Evolutionary conservation across 2,888 invertebrate genomes (phyloP).

Genomic region (Drosophila putrida): DNA sequence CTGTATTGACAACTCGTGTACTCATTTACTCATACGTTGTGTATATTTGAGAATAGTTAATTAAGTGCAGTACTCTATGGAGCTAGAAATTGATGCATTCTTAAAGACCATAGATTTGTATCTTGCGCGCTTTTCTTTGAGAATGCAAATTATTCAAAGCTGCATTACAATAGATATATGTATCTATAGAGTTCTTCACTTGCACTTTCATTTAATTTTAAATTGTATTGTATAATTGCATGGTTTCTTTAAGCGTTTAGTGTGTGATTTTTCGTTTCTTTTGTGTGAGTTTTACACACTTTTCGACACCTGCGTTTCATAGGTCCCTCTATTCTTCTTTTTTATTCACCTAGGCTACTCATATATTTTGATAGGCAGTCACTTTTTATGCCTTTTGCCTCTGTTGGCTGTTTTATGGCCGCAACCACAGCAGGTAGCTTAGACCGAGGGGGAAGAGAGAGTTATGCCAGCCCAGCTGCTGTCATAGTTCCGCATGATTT

Average conservation of each 20-base stretch:
- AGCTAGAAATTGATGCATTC: too few species aligned
- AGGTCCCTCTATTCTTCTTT: slow-evolving; percentile 21
- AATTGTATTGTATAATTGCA: slow-evolving; percentile 32
- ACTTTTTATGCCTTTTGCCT: slow-evolving; percentile 69
- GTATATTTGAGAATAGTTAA: too few species aligned
- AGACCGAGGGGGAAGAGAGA: slow-evolving; percentile 4
- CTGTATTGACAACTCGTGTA: too few species aligned
- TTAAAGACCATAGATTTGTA: too few species aligned
- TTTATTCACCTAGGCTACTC: slow-evolving; percentile 42
- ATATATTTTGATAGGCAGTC: slow-evolving; percentile 79
- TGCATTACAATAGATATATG: neutral
- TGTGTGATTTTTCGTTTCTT: slow-evolving; percentile 72
- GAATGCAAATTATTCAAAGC: too few species aligned
- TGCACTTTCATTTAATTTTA: slow-evolving; percentile 6
- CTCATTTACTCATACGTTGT: too few species aligned
- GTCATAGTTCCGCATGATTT: slow-evolving; percentile 75
- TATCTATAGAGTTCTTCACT: neutral
- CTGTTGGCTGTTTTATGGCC: slow-evolving; percentile 71
- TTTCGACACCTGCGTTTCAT: slow-evolving; percentile 70
- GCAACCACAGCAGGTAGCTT: slow-evolving; percentile 73
- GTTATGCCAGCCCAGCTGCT: slow-evolving; percentile 52
- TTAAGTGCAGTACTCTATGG: too few species aligned
- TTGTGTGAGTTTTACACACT: slow-evolving; percentile 45
- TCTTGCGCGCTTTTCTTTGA: too few species aligned
- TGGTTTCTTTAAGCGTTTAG: slow-evolving; percentile 68